Evolutionary conservation across 1,140 invertebrate genomes (phyloP), one percentile per base, ranked within the genome.

Genomic region (Ips typographus): DNA sequence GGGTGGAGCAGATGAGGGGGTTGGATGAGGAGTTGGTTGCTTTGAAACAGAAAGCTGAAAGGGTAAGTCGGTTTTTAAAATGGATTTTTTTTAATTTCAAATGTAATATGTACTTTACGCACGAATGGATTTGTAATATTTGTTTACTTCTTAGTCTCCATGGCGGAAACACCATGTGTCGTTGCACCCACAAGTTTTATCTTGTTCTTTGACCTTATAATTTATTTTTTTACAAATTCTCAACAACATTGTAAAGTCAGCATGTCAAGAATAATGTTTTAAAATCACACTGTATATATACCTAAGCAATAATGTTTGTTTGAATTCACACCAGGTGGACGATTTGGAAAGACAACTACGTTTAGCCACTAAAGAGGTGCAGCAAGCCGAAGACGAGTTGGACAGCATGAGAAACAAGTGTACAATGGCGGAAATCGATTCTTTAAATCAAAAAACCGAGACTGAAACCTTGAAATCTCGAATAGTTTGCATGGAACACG

Each of bases 311-410:
- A 22, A 22, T 49, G 52, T 40, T 36, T 22, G 22, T 22, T 22
- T 22, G 22, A 22, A 22, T 22, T 22, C 22, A 22, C 22, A 22
- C 22, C 49, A 70, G 53, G 71, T 72, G 4, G 69, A 71, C 8
- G 72, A 78, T 49, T 44, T 72, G 42, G 55, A 73, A 70, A 38
- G 65, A 8, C 40, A 66, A 60, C n/a, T 77, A 42, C 68, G 74
- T 62, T 59, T 66, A n/a, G 65, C 75, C 57, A 47, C 52, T 36
- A 63, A 63, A 58, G 62, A 66, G 41, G 53, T 75, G 53, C 71
- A 73, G 57, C 39, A 37, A 38, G 70, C 64, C 22, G 77, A 78
- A 55, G 73, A 76, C 59, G 72, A 75, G 70, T 61, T 73, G 4
- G 75, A 76, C 42, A 65, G 70, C 38, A 55, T 77, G 57, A 53